Evolutionary conservation across 2,888 invertebrate genomes (phyloP).

Genomic region (Deilephila elpenor): DNA sequence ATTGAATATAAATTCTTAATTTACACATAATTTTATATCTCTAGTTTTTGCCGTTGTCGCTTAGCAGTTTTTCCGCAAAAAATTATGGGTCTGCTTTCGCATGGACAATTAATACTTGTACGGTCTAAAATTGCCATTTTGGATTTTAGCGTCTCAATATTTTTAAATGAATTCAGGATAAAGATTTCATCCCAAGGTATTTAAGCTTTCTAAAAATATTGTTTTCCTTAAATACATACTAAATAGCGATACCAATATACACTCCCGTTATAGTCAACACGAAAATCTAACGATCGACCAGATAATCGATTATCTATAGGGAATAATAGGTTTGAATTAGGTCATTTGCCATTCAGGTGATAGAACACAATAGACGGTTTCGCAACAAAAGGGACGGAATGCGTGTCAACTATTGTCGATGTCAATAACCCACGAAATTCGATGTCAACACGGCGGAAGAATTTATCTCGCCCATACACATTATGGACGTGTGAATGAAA

Average conservation of each 20-base stretch:
- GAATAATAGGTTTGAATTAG: constrained; percentile 15
- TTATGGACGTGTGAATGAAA: not conserved
- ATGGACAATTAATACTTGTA: too few relatives aligned
- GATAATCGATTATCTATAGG: constrained; percentile 16
- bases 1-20: too few relatives aligned
- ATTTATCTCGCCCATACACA: constrained; percentile 4
- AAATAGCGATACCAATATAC: not conserved
- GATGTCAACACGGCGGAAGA: not conserved
- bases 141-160: too few relatives aligned
- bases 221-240: not conserved
- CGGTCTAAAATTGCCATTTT: too few relatives aligned
- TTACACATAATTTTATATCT: too few relatives aligned
- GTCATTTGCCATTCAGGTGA: constrained; percentile 11
- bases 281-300: not conserved
- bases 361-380: constrained; percentile 9
- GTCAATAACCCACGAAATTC: constrained; percentile 2
- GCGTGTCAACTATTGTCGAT: constrained; percentile 13
- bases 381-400: constrained; percentile 12
- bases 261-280: not conserved
- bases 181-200: too few relatives aligned
- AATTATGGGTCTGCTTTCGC: too few relatives aligned
- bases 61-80: too few relatives aligned
- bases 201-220: too few relatives aligned
- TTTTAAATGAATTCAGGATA: too few relatives aligned
- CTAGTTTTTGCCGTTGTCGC: too few relatives aligned